Conservation (phyloP, 2,888 invertebrate species). For the Pemphredon lugubris region DNA sequence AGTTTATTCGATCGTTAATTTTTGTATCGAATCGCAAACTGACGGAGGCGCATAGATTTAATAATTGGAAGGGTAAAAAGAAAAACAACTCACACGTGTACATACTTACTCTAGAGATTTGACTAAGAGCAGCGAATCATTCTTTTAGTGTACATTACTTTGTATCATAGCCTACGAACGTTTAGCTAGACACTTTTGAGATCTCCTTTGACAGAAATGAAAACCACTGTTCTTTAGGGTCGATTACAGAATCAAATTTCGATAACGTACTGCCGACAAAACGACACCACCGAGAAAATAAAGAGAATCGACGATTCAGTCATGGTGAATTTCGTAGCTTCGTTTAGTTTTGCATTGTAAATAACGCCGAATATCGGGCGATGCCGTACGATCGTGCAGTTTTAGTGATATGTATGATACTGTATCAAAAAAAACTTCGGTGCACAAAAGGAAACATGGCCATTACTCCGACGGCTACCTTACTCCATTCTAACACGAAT, state of each 20-base stretch:
- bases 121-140: constrained; percentile 47
- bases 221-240: constrained; percentile 1
- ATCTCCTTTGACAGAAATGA: constrained; percentile 27
- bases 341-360: constrained; percentile 49
- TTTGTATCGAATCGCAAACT: constrained; percentile 11
- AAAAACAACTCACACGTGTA: constrained; percentile 22
- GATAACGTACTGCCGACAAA: constrained; percentile 20
- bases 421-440: constrained; percentile 1
- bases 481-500: constrained; percentile 51
- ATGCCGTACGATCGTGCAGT: constrained; percentile 17
- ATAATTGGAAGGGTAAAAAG: background rate
- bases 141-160: constrained; percentile 51
- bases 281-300: constrained; percentile 13
- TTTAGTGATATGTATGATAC: background rate
- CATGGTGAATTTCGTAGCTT: constrained; percentile 11
- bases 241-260: constrained; percentile 2
- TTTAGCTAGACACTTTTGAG: constrained; percentile 51
- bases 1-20: constrained; percentile 25
- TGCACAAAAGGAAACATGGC: constrained; percentile 13
- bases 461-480: constrained; percentile 2
- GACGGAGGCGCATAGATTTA: background rate
- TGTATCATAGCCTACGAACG: constrained; percentile 49
- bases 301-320: constrained; percentile 7
- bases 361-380: constrained; percentile 34
- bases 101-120: constrained; percentile 51